These are phyloP conservation scores for Nyctibius grandis DNA, from an alignment of 2,797 vertebrate genomes.

Conservation along the genomic window DNA sequence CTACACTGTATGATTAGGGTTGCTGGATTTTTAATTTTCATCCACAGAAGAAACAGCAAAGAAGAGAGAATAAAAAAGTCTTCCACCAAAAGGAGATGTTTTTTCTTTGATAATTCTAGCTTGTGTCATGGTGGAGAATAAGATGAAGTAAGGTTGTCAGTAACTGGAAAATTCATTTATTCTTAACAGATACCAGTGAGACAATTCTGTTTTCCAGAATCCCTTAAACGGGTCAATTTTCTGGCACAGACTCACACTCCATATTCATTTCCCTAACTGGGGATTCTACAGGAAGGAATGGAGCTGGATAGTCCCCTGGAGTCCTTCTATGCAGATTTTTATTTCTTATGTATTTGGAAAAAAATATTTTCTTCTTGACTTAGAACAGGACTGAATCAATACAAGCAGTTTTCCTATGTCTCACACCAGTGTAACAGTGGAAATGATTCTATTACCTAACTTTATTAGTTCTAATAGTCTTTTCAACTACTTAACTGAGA, in stretches of 20 bases:
- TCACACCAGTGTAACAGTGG: accelerated
- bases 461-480: neutral
- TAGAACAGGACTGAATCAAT: neutral
- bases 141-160: neutral
- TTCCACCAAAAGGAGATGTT: neutral
- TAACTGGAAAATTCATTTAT: neutral
- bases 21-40: neutral
- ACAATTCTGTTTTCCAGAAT: neutral
- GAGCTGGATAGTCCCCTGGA: neutral
- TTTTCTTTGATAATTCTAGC: neutral
- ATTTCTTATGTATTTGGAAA: neutral
- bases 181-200: neutral
- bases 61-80: neutral
- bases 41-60: neutral
- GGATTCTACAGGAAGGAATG: neutral
- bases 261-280: neutral
- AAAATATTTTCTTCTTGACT: neutral
- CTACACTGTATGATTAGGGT: neutral
- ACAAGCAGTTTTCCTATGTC: neutral
- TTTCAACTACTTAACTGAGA: neutral
- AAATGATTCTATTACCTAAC: neutral
- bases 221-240: neutral
- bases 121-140: neutral
- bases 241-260: neutral
- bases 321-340: neutral